Conservation (phyloP, 2,797 vertebrate species). For the Ficedula albicollis region DNA sequence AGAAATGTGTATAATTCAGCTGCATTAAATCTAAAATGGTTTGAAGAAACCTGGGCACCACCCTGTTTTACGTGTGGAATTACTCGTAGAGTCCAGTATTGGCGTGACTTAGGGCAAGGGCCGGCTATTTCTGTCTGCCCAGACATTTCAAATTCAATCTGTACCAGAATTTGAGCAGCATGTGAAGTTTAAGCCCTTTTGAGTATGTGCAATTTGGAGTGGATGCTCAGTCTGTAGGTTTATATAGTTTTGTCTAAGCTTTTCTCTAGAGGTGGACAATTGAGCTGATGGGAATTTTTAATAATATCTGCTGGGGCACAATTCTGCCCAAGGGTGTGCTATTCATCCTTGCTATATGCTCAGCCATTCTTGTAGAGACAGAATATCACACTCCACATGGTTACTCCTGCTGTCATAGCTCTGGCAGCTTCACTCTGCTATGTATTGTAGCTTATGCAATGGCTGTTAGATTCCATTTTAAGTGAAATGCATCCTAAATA, state of each 20-base stretch:
- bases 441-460: rapidly evolving
- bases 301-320: neutral
- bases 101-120: neutral
- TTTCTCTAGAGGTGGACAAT: neutral
- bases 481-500: neutral
- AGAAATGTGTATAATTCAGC: neutral
- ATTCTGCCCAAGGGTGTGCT: neutral
- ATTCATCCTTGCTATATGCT: neutral
- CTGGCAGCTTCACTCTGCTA: neutral
- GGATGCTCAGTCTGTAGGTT: neutral
- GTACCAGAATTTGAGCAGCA: neutral
- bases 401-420: neutral
- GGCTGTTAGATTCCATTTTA: neutral
- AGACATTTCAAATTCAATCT: neutral
- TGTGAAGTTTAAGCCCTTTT: neutral
- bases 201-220: neutral
- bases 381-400: neutral
- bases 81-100: neutral
- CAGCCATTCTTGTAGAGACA: neutral
- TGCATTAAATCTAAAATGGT: neutral
- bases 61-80: neutral
- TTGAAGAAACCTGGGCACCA: neutral
- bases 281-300: neutral
- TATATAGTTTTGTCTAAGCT: neutral
- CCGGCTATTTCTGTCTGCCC: neutral